Percentiles rank a stretch among this genome's conserved stretches.
Conservation (phyloP, 2,888 invertebrate species). For the Cepaea hortensis region DNA sequence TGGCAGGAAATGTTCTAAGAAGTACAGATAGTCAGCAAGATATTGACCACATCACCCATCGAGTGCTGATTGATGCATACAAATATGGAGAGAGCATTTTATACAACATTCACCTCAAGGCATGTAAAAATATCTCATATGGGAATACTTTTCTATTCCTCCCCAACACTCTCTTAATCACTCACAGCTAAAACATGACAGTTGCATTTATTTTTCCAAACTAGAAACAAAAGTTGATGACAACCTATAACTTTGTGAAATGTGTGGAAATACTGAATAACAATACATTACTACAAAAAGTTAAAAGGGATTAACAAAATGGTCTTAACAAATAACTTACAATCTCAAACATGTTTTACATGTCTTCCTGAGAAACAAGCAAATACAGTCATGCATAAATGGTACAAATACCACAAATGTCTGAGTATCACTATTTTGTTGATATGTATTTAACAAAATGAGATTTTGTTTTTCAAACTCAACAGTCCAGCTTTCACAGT, state of each 20-base stretch:
- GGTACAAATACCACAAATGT: conserved; percentile 1
- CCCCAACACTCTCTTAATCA: too few relatives aligned
- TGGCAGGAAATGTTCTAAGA: too few relatives aligned
- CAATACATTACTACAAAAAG: neutral
- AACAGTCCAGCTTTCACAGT: neutral
- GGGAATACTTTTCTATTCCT: too few relatives aligned
- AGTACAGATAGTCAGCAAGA: too few relatives aligned
- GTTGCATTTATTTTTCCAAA: neutral
- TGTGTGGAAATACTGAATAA: neutral
- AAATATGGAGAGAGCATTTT: too few relatives aligned
- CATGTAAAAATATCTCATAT: too few relatives aligned
- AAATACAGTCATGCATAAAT: neutral
- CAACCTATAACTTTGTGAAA: neutral
- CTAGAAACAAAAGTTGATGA: neutral
- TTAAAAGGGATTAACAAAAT: neutral
- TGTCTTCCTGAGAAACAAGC: neutral
- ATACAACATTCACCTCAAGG: too few relatives aligned
- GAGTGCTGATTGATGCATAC: too few relatives aligned
- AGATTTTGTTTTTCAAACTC: conserved; percentile 4
- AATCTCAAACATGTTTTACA: neutral
- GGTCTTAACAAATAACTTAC: neutral
- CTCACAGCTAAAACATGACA: too few relatives aligned
- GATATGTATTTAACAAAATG: conserved; percentile 12
- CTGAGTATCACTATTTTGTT: conserved; percentile 1
- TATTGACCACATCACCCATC: too few relatives aligned